Percentiles rank a stretch among this genome's conserved stretches.
These are phyloP conservation scores for Drosophila seguyi DNA, from an alignment of 1,140 invertebrate genomes.

Conservation along the genomic window DNA sequence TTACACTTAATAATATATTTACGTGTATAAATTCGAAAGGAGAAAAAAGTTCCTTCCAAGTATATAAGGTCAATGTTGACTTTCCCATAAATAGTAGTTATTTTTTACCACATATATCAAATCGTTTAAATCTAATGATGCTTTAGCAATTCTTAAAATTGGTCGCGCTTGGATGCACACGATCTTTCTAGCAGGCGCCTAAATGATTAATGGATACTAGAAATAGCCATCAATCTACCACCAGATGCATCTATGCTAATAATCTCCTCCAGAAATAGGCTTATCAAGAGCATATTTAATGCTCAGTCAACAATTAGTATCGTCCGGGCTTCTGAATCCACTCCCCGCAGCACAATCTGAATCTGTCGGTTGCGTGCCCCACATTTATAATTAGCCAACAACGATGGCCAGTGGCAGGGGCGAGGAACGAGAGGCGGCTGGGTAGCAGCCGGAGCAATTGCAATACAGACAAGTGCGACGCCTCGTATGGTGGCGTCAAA, in stretches of 20 bases:
- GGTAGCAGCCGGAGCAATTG: constrained; percentile 48
- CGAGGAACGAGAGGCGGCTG: constrained; percentile 7
- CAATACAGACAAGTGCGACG: constrained; percentile 51
- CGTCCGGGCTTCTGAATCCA: not conserved
- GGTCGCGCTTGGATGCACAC: too few species aligned
- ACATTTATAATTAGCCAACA: constrained; percentile 73
- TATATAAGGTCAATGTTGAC: not conserved
- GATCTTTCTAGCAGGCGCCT: not conserved
- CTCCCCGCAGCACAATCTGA: constrained; percentile 11
- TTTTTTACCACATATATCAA: not conserved
- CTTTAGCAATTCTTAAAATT: not conserved
- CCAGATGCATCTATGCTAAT: constrained; percentile 49
- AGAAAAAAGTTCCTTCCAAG: too few species aligned
- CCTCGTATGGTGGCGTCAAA: constrained; percentile 67
- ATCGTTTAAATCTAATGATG: not conserved
- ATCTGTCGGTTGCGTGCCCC: constrained; percentile 63
- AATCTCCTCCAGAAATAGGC: constrained; percentile 29
- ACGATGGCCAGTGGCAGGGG: constrained; percentile 17
- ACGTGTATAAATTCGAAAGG: too few species aligned
- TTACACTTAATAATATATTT: too few species aligned
- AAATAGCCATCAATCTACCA: constrained; percentile 24
- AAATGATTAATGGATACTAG: constrained; percentile 20
- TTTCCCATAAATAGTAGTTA: not conserved
- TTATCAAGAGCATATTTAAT: constrained; percentile 44
- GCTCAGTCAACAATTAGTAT: constrained; percentile 48